A percentile compares a stretch with the other conserved stretches of the same genome.
phyloP scores from a whole-genome alignment of 2,888 invertebrate genomes.

The Drepanosiphum platanoidis region DNA sequence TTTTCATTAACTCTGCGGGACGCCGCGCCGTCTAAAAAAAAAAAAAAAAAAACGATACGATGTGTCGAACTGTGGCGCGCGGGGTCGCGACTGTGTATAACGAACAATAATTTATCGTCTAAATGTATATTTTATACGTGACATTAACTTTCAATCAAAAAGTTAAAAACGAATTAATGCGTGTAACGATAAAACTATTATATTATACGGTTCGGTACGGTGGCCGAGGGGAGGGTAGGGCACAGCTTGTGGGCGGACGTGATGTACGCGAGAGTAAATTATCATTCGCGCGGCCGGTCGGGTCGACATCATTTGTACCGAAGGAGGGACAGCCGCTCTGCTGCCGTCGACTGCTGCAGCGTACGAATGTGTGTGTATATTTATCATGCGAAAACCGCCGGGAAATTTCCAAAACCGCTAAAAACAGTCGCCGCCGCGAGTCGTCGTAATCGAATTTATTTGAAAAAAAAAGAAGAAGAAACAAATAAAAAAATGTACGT shows the following conservation, averaged over 20 bases:
- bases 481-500: no score
- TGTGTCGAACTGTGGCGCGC: background rate
- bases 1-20: no score
- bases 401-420: background rate
- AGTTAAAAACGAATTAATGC: slow-evolving; percentile 49
- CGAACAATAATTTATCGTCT: background rate
- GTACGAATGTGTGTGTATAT: background rate
- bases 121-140: background rate
- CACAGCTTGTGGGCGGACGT: slow-evolving; percentile 37
- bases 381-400: background rate
- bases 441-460: background rate
- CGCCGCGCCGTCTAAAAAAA: no score
- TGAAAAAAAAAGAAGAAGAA: no score
- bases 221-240: background rate
- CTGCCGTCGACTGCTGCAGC: background rate
- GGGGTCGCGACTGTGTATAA: background rate
- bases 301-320: background rate
- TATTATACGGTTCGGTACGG: background rate
- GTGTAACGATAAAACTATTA: slow-evolving; percentile 20
- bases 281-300: background rate
- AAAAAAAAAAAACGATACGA: background rate
- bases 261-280: slow-evolving; percentile 28
- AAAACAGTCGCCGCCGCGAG: background rate
- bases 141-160: slow-evolving; percentile 49
- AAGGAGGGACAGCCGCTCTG: background rate